phyloP scores from a whole-genome alignment of 2,797 vertebrate genomes.

The Enteromius anoplus region DNA sequence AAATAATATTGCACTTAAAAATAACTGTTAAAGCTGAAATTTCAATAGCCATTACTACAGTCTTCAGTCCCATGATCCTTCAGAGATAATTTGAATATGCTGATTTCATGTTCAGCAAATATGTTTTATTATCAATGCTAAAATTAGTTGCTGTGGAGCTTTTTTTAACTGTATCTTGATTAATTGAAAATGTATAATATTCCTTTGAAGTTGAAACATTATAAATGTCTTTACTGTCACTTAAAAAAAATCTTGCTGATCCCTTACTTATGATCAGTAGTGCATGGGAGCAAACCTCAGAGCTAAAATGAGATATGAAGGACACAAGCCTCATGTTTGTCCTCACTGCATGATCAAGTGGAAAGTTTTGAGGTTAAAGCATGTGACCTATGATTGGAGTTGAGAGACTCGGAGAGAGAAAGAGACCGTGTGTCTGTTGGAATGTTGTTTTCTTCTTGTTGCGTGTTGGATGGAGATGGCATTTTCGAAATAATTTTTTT shows the following conservation, averaged over 20 bases:
- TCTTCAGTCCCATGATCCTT: neutral
- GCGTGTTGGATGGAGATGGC: neutral
- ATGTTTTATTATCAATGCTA: neutral
- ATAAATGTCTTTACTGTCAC: neutral
- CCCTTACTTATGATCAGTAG: neutral
- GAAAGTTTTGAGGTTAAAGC: slow-evolving; percentile 39
- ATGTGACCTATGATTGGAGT: slow-evolving; percentile 35
- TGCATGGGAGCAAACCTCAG: neutral
- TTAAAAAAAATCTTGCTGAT: neutral
- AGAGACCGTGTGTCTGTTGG: slow-evolving; percentile 27
- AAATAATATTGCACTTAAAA: too few relatives aligned
- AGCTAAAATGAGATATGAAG: neutral
- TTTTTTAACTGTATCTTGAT: neutral
- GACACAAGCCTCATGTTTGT: slow-evolving; percentile 8
- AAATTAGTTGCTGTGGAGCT: neutral
- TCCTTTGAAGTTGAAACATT: neutral
- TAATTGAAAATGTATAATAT: neutral
- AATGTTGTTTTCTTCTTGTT: slow-evolving; percentile 34
- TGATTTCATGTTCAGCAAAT: neutral
- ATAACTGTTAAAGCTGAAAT: too few relatives aligned
- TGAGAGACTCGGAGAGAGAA: neutral
- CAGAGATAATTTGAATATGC: neutral
- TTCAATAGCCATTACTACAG: neutral
- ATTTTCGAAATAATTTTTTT: slow-evolving; percentile 3
- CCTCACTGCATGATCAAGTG: neutral